Evolutionary conservation across 1,140 invertebrate genomes (phyloP).

Genomic region (Hyles euphorbiae): DNA sequence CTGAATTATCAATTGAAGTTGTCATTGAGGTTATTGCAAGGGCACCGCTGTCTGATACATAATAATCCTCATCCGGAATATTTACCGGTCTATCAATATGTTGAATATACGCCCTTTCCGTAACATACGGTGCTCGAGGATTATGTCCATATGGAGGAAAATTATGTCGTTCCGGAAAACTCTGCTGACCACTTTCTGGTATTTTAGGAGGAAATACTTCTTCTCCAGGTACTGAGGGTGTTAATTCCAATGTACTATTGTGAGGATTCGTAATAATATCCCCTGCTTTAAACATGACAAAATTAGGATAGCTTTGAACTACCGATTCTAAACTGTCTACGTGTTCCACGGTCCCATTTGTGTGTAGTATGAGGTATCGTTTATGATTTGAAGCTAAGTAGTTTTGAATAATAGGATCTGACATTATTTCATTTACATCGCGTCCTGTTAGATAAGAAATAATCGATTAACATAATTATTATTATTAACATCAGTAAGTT

Average conservation of each 20-base stretch:
- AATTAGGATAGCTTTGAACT: slow-evolving; percentile 28
- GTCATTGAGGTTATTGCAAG: no score
- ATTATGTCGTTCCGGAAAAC: no score
- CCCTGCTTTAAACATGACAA: slow-evolving; percentile 25
- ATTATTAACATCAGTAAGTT: no score
- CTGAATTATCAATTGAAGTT: no score
- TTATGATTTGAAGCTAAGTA: slow-evolving; percentile 18
- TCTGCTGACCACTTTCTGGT: no score
- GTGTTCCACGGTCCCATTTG: slow-evolving; percentile 40
- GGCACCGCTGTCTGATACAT: no score
- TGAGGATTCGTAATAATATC: slow-evolving; percentile 18
- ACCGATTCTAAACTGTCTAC: slow-evolving; percentile 31
- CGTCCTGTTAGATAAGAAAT: no score
- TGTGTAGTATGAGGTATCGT: slow-evolving; percentile 36
- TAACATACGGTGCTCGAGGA: no score
- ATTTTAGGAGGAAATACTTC: background rate
- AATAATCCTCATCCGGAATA: no score
- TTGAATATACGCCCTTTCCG: no score
- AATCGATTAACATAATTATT: background rate
- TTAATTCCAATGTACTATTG: background rate
- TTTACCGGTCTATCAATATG: no score
- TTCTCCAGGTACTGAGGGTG: background rate
- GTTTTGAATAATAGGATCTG: slow-evolving; percentile 14
- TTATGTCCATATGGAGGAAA: no score
- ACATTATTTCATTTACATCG: slow-evolving; percentile 6